Base-by-base conservation (phyloP, 2,113 vertebrate genomes). In the Mesembrinibis cayennensis region DNA sequence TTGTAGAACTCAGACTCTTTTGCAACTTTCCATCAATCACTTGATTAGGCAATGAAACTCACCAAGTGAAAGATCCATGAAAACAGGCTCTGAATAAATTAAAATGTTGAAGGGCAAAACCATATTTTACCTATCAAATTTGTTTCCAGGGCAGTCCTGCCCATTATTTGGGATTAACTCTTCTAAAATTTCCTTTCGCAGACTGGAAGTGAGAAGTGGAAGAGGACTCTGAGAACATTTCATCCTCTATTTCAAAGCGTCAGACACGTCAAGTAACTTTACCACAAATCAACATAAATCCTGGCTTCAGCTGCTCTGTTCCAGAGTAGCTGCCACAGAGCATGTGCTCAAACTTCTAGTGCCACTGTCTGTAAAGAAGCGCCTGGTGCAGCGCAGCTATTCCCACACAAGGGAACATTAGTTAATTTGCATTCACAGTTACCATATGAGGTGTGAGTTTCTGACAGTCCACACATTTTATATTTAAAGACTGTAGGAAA, bases 371-470 rank as follows among this genome's bases (percentile, higher is more conserved):
- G 92, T 82, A 82, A 67, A 62, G 82, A 58, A 90, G 90, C 1
- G 71, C 88, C 80, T 95, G 91, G 85, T 94, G 82, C 95, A 82
- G 94, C 87, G 5, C 93, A 93, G 96, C 91, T 87, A 90, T 90
- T 92, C 87, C 89, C 94, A 96, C 93, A 97, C 94, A 81, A 95
- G 92, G 85, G 96, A 96, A 96, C 94, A 77, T 87, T 65, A 93
- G 91, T 96, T 97, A 91, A 97, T 97, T 96, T 98, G 95, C 95
- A 97, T 97, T 97, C 96, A 95, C 96, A 97, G 96, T 94, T 95
- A 95, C 94, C 90, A 93, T 90, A 93, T 82, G 92, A 95, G 90
- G 91, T 97, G 95, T 49, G 88, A 97, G 95, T 90, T 97, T 96
- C 84, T 96, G 96, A 76, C 95, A 95, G 95, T 96, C 96, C 94